Evolutionary conservation across 2,113 vertebrate genomes (phyloP).

Genomic region (Apodemus speciosus): DNA sequence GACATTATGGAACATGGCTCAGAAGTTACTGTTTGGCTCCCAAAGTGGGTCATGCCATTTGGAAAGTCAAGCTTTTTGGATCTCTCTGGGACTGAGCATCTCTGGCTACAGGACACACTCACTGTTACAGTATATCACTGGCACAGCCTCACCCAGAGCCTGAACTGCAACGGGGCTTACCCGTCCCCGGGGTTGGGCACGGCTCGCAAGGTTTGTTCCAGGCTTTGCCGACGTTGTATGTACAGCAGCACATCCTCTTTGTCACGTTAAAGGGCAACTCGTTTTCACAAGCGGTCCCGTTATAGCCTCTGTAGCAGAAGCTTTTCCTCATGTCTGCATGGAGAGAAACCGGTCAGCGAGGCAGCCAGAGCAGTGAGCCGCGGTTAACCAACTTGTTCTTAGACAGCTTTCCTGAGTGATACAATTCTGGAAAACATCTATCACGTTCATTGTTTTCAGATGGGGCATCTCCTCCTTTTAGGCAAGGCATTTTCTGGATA

Average conservation of each 20-base stretch:
- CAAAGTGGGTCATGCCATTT: background rate
- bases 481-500: constrained; percentile 2
- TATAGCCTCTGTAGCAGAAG: constrained; percentile 90
- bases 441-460: background rate
- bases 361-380: background rate
- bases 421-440: background rate
- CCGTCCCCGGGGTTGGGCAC: constrained; percentile 87
- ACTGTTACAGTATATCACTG: too few species aligned
- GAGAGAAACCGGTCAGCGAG: constrained; percentile 20
- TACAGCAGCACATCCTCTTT: constrained; percentile 91
- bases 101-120: rapidly evolving
- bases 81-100: background rate
- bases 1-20: background rate
- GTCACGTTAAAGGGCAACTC: constrained; percentile 90
- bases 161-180: constrained; percentile 73
- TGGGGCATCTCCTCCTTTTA: background rate
- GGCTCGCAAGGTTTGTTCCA: constrained; percentile 92
- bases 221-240: constrained; percentile 91
- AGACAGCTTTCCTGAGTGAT: background rate
- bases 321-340: constrained; percentile 91
- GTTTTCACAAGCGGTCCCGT: constrained; percentile 89
- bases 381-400: background rate
- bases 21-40: background rate
- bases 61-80: rapidly evolving
- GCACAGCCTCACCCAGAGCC: rapidly evolving